Percentiles rank a stretch among this genome's conserved stretches.
These are phyloP conservation scores for Xiphophorus birchmanni DNA, from an alignment of 2,797 vertebrate genomes.

Conservation along the genomic window DNA sequence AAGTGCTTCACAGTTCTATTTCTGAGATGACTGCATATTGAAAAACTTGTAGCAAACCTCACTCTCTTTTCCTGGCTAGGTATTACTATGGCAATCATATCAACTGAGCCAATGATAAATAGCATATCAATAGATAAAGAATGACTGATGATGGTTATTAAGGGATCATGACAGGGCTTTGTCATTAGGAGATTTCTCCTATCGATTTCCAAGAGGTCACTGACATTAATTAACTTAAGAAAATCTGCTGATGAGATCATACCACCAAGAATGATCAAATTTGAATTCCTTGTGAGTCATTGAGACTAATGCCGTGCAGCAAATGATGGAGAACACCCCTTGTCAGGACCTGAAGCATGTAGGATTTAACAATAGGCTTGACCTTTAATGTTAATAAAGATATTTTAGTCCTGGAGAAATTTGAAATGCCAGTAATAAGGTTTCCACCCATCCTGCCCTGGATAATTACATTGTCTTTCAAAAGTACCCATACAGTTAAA, in stretches of 20 bases:
- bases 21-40: background rate
- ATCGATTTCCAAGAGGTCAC: slow-evolving; percentile 66
- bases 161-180: slow-evolving; percentile 45
- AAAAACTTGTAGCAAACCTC: background rate
- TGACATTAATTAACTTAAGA: slow-evolving; percentile 63
- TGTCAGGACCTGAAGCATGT: slow-evolving; percentile 25
- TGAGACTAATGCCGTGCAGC: slow-evolving; percentile 38
- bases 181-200: slow-evolving; percentile 59
- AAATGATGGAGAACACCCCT: slow-evolving; percentile 24
- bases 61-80: slow-evolving; percentile 5
- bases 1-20: slow-evolving; percentile 10
- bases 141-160: slow-evolving; percentile 72
- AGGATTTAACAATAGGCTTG: slow-evolving; percentile 44
- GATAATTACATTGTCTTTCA: slow-evolving; percentile 4
- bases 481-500: background rate
- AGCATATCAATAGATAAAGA: slow-evolving; percentile 55
- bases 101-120: slow-evolving; percentile 51
- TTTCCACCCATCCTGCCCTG: slow-evolving; percentile 12
- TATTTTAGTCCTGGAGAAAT: slow-evolving; percentile 14
- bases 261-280: slow-evolving; percentile 49
- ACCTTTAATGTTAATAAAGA: slow-evolving; percentile 53
- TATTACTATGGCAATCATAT: slow-evolving; percentile 30
- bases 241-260: slow-evolving; percentile 61
- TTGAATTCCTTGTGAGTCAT: slow-evolving; percentile 45
- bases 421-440: slow-evolving; percentile 41